Percentiles rank a stretch among this genome's conserved stretches.
Evolutionary conservation across 1,140 invertebrate genomes (phyloP).

Genomic region (Tribolium madens): DNA sequence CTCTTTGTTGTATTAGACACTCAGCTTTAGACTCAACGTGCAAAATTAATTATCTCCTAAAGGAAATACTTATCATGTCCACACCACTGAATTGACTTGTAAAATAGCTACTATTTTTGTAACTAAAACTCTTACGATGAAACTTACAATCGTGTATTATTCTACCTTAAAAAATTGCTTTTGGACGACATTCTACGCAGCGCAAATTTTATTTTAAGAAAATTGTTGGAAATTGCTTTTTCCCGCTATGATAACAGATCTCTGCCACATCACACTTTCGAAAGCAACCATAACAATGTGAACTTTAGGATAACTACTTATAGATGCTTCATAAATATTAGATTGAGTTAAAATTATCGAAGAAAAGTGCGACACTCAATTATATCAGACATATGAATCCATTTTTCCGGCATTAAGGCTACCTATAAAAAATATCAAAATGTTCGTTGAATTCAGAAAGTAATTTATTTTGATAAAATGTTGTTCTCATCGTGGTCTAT

Average conservation of each 20-base stretch:
- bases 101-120: neutral
- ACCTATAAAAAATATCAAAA: conserved; percentile 42
- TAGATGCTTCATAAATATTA: conserved; percentile 7
- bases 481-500: conserved; percentile 50
- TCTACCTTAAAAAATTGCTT: neutral
- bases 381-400: conserved; percentile 27
- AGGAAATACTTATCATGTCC: neutral
- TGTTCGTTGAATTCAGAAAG: conserved; percentile 49
- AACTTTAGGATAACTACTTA: conserved; percentile 4
- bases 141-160: neutral
- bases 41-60: conserved; percentile 4
- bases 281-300: neutral
- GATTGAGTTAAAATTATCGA: neutral
- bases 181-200: neutral
- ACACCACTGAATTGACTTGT: neutral
- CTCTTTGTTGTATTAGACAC: conserved; percentile 8
- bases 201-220: conserved; percentile 32
- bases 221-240: conserved; percentile 34
- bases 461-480: conserved; percentile 52
- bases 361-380: conserved; percentile 9
- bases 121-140: conserved; percentile 9
- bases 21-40: neutral
- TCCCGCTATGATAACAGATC: conserved; percentile 6
- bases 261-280: neutral
- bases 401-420: conserved; percentile 27